phyloP scores from a whole-genome alignment of 2,113 vertebrate species.

The Pollimyrus isidori region DNA sequence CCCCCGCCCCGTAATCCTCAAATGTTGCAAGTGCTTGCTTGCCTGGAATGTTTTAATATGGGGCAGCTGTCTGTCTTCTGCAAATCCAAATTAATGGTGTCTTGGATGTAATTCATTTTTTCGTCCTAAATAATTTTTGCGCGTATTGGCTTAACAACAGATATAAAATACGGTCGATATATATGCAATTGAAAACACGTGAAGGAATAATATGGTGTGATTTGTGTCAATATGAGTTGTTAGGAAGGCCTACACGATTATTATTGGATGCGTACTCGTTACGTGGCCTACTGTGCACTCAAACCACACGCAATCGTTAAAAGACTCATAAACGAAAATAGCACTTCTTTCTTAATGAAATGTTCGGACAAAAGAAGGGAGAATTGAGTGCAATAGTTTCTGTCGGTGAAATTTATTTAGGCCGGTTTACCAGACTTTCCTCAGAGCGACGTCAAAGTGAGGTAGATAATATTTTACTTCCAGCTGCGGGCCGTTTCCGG shows the following conservation, averaged over 20 bases:
- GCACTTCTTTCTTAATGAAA: not conserved
- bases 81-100: not conserved
- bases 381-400: not conserved
- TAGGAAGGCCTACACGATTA: not conserved
- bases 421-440: not conserved
- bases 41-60: constrained; percentile 43
- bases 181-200: not conserved
- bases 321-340: not conserved
- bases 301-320: not conserved
- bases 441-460: not conserved
- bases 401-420: not conserved
- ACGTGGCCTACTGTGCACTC: not conserved
- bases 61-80: not conserved
- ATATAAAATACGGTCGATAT: not conserved
- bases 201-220: not conserved
- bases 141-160: not conserved
- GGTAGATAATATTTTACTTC: not conserved
- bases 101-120: not conserved
- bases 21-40: constrained; percentile 41
- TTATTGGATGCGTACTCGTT: not conserved
- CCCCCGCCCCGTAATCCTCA: constrained; percentile 26
- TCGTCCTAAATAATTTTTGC: not conserved
- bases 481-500: not conserved
- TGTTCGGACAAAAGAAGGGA: not conserved
- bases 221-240: not conserved